Evolutionary conservation across 2,888 invertebrate genomes (phyloP), one percentile per base, ranked within the genome.

Genomic region (Aradus depressus): DNA sequence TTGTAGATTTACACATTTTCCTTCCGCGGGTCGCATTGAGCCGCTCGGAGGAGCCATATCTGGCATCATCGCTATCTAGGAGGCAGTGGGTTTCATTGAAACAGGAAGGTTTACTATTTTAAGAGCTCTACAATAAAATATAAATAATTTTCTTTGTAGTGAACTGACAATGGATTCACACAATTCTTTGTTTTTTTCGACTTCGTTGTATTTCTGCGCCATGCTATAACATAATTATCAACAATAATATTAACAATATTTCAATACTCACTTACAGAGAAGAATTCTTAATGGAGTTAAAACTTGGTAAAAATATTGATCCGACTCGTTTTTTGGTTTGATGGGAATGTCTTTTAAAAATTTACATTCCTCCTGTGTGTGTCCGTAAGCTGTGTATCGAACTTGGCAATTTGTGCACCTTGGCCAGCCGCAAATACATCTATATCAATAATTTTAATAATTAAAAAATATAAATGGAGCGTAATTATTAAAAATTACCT

Each of bases 251-350:
- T 16, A 16, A 26, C 18, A 4, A 16, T 14, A 18, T 8, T 1
- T 42, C 3, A 26, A 21, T 14, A 44, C 32, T 44, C 35, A 44
- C 44, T 44, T 44, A 35, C 32, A 44, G 35, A 44, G 44, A 19
- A 44, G 44, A 21, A 44, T 32, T 21, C 44, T 44, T 35, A 44
- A 23, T 21, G 44, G 44, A 18, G 31, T 31, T 22, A 44, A 18
- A 16, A 35, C 10, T 21, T 44, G 22, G 44, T 34, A 44, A 2
- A 35, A 32, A 14, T 14, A 44, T 12, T 39, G n/a, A 44, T 44
- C 21, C n/a, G n/a, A n/a, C 3, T 44, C 44, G 10, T 3, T n/a
- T 21, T 32, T 19, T 22, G 44, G 44, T 16, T 12, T 2, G 16
- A 10, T 5, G 22, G 32, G 23, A 1, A 35, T 23, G 10, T 34